Percentiles rank a stretch among this genome's conserved stretches.
phyloP scores from a whole-genome alignment of 2,113 vertebrate species.

The Tor tambroides region DNA sequence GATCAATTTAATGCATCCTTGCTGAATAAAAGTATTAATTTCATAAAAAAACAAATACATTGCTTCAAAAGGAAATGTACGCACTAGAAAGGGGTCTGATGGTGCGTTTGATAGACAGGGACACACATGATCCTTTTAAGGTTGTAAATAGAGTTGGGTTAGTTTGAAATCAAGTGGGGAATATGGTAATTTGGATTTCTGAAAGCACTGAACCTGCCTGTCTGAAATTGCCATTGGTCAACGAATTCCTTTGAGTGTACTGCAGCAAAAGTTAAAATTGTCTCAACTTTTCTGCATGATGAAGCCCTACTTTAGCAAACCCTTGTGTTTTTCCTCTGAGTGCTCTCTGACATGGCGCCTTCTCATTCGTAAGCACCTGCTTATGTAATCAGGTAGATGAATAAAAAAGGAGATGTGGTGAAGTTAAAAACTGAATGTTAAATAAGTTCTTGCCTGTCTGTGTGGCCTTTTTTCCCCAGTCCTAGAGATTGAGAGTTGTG shows the following conservation, averaged over 20 bases:
- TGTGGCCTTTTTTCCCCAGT: background rate
- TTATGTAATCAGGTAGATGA: background rate
- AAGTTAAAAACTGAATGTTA: constrained; percentile 16
- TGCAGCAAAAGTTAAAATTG: background rate
- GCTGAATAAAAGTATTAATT: background rate
- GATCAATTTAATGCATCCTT: background rate
- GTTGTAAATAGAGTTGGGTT: background rate
- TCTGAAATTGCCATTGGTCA: background rate
- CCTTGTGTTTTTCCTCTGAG: background rate
- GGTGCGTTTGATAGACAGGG: background rate
- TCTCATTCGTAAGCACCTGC: background rate
- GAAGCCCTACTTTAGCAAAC: background rate
- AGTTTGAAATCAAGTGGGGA: background rate
- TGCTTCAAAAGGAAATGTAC: background rate
- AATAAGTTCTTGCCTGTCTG: constrained; percentile 9
- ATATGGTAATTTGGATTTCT: background rate
- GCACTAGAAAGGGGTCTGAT: background rate
- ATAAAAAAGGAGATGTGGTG: background rate
- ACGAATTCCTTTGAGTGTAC: background rate
- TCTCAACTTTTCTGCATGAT: background rate
- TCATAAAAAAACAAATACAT: background rate
- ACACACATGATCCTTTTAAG: background rate
- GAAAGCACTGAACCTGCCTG: background rate
- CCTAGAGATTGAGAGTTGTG: background rate
- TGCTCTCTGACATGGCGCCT: background rate